phyloP scores from a whole-genome alignment of 2,797 vertebrate species.

The Lemur catta region DNA sequence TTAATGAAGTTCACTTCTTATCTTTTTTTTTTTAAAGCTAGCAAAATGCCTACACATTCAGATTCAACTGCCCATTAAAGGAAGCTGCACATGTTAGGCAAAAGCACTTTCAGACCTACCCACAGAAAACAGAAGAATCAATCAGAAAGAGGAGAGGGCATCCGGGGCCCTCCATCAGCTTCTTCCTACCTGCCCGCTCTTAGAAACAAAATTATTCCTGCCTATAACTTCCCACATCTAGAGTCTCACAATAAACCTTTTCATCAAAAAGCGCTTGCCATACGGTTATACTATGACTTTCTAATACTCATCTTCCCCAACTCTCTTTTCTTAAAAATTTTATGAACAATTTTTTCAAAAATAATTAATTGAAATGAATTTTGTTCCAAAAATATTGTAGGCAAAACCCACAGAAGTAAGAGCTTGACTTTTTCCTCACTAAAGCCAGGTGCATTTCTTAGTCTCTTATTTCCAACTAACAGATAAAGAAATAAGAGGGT shows the following conservation, averaged over 20 bases:
- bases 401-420: neutral
- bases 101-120: neutral
- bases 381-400: neutral
- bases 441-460: neutral
- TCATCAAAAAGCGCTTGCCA: neutral
- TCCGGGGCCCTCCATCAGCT: neutral
- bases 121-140: neutral
- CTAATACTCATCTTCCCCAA: neutral
- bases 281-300: neutral
- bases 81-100: neutral
- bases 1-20: slow-evolving; percentile 33
- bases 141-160: neutral
- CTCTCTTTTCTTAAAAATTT: neutral
- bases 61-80: neutral
- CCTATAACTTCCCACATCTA: neutral
- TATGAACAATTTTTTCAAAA: neutral
- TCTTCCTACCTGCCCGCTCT: neutral
- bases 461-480: neutral
- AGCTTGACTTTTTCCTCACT: neutral
- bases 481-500: neutral
- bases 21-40: slow-evolving; percentile 18
- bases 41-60: neutral
- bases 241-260: neutral
- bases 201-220: neutral
- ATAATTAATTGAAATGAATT: neutral